phyloP scores from a whole-genome alignment of 2,888 invertebrate genomes.

The Argyresthia albistria region DNA sequence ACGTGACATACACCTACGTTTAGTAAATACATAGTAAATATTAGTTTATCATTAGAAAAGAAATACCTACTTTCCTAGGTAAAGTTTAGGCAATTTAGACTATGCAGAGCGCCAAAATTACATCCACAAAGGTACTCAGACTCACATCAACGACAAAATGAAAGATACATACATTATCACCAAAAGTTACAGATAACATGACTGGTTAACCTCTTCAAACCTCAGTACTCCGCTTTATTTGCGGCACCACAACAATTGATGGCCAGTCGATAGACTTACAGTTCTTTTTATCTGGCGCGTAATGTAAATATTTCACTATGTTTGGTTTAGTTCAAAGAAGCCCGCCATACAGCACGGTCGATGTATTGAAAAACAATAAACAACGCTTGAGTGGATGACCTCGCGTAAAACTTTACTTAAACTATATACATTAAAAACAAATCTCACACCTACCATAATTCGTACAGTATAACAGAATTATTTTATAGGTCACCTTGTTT shows the following conservation, averaged over 20 bases:
- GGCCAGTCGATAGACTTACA: slow-evolving; percentile 50
- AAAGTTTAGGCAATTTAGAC: too few relatives aligned
- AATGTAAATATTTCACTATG: slow-evolving; percentile 50
- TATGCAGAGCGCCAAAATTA: too few relatives aligned
- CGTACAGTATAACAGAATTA: too few relatives aligned
- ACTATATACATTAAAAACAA: slow-evolving; percentile 5
- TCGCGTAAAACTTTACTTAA: slow-evolving; percentile 25
- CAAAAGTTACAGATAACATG: background rate
- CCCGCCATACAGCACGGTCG: slow-evolving; percentile 32
- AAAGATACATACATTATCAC: background rate
- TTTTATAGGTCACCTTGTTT: too few relatives aligned
- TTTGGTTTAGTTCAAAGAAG: slow-evolving; percentile 48
- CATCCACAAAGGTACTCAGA: too few relatives aligned
- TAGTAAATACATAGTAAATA: too few relatives aligned
- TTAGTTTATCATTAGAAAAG: too few relatives aligned
- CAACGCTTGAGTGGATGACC: slow-evolving; percentile 31
- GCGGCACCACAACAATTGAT: slow-evolving; percentile 38
- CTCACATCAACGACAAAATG: too few relatives aligned
- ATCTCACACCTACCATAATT: too few relatives aligned
- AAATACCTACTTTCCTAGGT: too few relatives aligned
- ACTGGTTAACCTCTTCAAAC: background rate
- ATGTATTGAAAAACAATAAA: slow-evolving; percentile 49
- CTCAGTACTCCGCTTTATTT: slow-evolving; percentile 30
- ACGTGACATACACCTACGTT: too few relatives aligned
- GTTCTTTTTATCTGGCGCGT: slow-evolving; percentile 41